phyloP scores from a whole-genome alignment of 2,797 vertebrate species.

The Iguana delicatissima region DNA sequence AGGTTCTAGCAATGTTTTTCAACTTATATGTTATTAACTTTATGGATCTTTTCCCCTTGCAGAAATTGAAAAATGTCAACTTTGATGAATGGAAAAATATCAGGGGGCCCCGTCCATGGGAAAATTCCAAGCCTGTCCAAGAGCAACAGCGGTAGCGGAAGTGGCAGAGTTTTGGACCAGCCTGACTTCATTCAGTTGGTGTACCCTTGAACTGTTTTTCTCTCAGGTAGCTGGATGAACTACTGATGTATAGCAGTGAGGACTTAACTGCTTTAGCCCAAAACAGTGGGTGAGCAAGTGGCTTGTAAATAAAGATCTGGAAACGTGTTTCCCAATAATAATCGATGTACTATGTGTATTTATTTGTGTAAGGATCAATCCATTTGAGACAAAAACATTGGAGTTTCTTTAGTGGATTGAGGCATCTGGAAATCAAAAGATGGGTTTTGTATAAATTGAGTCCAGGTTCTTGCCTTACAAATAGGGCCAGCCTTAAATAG shows the following conservation, averaged over 20 bases:
- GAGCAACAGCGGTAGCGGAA: constrained; percentile 69
- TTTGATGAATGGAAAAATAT: constrained; percentile 94
- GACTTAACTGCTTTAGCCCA: constrained; percentile 40
- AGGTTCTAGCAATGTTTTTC: not conserved
- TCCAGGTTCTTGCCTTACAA: constrained; percentile 51
- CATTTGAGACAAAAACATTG: constrained; percentile 42
- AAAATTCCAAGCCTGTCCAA: constrained; percentile 86
- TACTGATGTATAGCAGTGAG: constrained; percentile 33
- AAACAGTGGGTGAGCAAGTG: constrained; percentile 49
- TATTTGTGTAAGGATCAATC: constrained; percentile 59
- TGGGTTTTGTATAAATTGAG: constrained; percentile 45
- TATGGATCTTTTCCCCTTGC: constrained; percentile 62
- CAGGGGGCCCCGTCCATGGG: constrained; percentile 94
- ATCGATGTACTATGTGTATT: constrained; percentile 47
- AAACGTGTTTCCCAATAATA: constrained; percentile 48
- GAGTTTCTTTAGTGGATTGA: constrained; percentile 6
- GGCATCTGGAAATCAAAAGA: constrained; percentile 39
- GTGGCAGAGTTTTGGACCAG: constrained; percentile 37
- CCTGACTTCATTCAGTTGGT: constrained; percentile 63
- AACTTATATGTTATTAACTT: not conserved
- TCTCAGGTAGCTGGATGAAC: not conserved
- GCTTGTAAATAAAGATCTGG: constrained; percentile 44
- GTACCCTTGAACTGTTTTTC: not conserved
- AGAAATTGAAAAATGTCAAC: constrained; percentile 87
- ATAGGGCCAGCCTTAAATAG: not conserved